Evolutionary conservation across 2,797 vertebrate species (phyloP), one percentile per base, ranked within the genome.

Genomic region (Oryzias dopingdopingensis): DNA sequence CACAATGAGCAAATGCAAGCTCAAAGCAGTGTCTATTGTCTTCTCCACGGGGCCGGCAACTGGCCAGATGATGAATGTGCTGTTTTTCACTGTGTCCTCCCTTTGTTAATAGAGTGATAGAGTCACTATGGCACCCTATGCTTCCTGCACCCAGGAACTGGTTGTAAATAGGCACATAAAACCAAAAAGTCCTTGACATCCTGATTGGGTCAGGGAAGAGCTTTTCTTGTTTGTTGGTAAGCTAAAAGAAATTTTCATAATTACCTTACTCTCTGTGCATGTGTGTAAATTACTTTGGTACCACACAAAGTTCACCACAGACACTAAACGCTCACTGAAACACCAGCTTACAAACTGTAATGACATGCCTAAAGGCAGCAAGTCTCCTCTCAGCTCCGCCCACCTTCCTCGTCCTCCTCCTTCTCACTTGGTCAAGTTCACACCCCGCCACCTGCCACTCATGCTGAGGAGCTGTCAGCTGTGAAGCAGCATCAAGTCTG

Each of bases 71-170:
- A 90, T 88, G 77, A 86, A 89, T 86, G 88, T 56, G 76, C 76
- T 57, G 68, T 74, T 78, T 66, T n/a, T 42, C 32, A 13, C 67
- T 37, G 45, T 50, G 80, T 83, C 20, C 80, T 87, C 72, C 67
- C 76, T 78, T 81, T 83, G 81, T 81, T 89, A 87, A 89, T 86
- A 84, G 83, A 84, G 81, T 81, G 86, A 87, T 80, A 76, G 82
- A 82, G 54, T 63, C 79, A 56, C 80, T 80, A 71, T 76, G 73
- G 76, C 77, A 83, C 80, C 74, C 62, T 23, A 45, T 15, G 8
- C 71, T 64, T 40, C 4, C 59, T 63, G 53, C 74, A 79, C 64
- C 73, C 74, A 76, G 82, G 76, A 86, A 86, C 77, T 74, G 72
- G 68, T 77, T 85, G 77, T 82, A 83, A 85, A 86, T 53, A 79